A percentile compares a stretch with the other conserved stretches of the same genome.
phyloP scores from a whole-genome alignment of 2,797 vertebrate species.

The Platalea minor region DNA sequence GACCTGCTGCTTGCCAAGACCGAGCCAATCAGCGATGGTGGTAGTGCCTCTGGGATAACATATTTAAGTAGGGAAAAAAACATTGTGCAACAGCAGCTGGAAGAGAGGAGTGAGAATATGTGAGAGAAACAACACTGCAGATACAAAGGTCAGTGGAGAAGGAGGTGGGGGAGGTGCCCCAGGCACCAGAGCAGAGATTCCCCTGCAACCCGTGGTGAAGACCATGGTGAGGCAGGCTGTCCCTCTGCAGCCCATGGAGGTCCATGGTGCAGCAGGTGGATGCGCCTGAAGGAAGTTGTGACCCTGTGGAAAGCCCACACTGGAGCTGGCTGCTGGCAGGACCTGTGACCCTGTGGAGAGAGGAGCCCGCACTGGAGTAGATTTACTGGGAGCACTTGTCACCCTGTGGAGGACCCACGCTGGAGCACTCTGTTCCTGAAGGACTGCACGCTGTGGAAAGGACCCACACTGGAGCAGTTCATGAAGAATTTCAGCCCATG shows the following conservation, averaged over 20 bases:
- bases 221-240: neutral
- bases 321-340: neutral
- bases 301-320: fast-evolving
- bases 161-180: neutral
- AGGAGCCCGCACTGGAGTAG: neutral
- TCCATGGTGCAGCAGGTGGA: neutral
- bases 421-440: neutral
- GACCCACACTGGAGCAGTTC: neutral
- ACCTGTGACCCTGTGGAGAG: neutral
- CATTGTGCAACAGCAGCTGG: neutral
- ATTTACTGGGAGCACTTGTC: neutral
- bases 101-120: neutral
- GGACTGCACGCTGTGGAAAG: neutral
- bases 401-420: fast-evolving
- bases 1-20: neutral
- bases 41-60: neutral
- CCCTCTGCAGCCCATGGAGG: neutral
- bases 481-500: neutral
- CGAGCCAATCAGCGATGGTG: fast-evolving
- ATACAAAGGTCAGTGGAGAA: neutral
- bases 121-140: neutral
- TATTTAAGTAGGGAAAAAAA: neutral
- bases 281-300: neutral
- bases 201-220: neutral
- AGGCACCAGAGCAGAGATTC: neutral